Evolutionary conservation across 2,888 invertebrate species (phyloP).

Genomic region (Gari tellinella): DNA sequence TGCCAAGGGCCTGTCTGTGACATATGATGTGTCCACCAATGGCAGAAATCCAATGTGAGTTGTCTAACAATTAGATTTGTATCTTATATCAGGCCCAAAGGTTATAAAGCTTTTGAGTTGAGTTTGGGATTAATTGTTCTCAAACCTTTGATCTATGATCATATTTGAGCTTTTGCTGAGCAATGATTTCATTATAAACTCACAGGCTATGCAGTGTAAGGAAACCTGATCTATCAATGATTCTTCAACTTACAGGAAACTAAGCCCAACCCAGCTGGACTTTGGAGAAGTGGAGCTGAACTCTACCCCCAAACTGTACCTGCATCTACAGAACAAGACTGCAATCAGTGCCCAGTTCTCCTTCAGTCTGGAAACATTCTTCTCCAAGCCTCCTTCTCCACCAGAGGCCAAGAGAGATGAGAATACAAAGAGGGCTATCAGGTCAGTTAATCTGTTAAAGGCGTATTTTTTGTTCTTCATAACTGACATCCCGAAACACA

Average conservation of each 20-base stretch:
- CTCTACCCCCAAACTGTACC: conserved; percentile 68
- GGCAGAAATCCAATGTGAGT: conserved; percentile 42
- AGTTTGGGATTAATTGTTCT: too few relatives aligned
- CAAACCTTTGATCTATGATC: too few relatives aligned
- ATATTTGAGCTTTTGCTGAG: too few relatives aligned
- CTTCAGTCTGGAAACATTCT: conserved; percentile 73
- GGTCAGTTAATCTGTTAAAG: too few relatives aligned
- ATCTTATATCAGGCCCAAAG: too few relatives aligned
- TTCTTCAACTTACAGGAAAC: conserved; percentile 13
- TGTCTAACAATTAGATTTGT: too few relatives aligned
- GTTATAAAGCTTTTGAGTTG: too few relatives aligned
- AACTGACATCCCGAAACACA: too few relatives aligned
- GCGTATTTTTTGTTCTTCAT: too few relatives aligned
- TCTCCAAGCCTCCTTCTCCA: conserved; percentile 73
- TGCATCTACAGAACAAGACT: conserved; percentile 80
- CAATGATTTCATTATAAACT: too few relatives aligned
- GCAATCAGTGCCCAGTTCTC: conserved; percentile 78
- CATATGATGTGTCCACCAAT: conserved; percentile 71
- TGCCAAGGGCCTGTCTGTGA: conserved; percentile 78
- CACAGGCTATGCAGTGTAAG: too few relatives aligned
- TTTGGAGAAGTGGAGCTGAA: conserved; percentile 76
- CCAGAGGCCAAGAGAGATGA: conserved; percentile 58
- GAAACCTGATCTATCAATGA: not conserved
- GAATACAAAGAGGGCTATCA: conserved; percentile 24
- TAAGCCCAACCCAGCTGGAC: conserved; percentile 60